Evolutionary conservation across 1,140 invertebrate genomes (phyloP).

Genomic region (Lordiphosa clarofinis): DNA sequence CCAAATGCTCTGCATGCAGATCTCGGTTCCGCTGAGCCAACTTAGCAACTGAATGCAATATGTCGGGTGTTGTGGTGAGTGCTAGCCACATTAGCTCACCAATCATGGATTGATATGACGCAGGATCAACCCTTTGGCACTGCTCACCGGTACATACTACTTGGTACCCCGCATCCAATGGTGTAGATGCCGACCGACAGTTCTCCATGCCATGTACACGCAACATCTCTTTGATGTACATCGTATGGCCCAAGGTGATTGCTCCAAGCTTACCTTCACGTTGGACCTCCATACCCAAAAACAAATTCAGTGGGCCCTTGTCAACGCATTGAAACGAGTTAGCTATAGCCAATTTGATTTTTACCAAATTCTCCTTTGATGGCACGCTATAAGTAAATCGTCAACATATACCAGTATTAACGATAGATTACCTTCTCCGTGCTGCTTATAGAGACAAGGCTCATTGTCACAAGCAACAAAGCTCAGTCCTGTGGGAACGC

Average conservation of each 20-base stretch:
- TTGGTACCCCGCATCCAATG: conserved; percentile 3
- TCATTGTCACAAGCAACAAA: neutral
- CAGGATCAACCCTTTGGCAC: neutral
- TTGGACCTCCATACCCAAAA: conserved; percentile 1
- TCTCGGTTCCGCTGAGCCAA: too few relatives aligned
- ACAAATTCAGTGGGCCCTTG: neutral
- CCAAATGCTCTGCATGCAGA: too few relatives aligned
- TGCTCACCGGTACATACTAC: neutral
- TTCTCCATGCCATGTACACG: too few relatives aligned
- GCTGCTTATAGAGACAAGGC: too few relatives aligned
- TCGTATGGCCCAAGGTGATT: neutral
- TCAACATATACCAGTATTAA: too few relatives aligned
- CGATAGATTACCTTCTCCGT: too few relatives aligned
- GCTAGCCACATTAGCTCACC: conserved; percentile 7
- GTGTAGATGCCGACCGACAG: neutral
- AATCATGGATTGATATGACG: neutral
- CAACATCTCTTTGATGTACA: too few relatives aligned
- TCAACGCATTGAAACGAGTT: neutral
- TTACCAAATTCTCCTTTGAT: neutral
- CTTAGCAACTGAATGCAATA: neutral
- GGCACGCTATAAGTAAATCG: too few relatives aligned
- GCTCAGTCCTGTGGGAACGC: neutral
- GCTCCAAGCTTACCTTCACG: neutral
- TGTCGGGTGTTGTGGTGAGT: conserved; percentile 3
- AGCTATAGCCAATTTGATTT: neutral